Conservation (phyloP, 2,797 vertebrate genomes). For the Falco columbarius region DNA sequence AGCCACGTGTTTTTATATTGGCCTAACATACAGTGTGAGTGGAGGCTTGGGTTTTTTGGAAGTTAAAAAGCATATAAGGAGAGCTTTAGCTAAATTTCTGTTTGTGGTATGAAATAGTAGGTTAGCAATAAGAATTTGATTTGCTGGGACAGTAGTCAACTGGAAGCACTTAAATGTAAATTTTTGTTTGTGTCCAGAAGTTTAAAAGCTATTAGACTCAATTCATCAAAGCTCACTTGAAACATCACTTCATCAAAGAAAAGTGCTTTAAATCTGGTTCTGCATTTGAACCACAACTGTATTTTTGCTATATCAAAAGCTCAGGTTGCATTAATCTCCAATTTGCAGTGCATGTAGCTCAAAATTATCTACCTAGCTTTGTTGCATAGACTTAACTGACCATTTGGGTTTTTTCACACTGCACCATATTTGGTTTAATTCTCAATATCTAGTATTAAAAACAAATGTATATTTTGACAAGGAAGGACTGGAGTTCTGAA, state of each 20-base stretch:
- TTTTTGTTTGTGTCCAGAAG: not conserved
- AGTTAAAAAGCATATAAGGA: not conserved
- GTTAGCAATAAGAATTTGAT: not conserved
- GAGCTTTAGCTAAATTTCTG: not conserved
- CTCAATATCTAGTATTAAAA: not conserved
- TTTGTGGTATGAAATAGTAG: not conserved
- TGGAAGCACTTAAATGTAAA: not conserved
- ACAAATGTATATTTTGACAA: accelerated
- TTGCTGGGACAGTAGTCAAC: not conserved
- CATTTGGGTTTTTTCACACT: not conserved
- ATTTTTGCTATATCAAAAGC: not conserved
- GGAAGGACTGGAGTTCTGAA: not conserved
- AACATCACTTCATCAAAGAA: not conserved
- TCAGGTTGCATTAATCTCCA: accelerated
- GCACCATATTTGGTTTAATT: accelerated
- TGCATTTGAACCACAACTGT: not conserved
- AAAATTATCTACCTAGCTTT: not conserved
- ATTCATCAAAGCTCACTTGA: not conserved
- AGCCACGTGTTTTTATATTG: not conserved
- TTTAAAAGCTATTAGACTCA: not conserved
- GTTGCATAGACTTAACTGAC: too few relatives aligned
- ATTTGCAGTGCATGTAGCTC: not conserved
- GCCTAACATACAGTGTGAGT: not conserved
- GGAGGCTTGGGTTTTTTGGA: not conserved
- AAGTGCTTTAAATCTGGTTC: not conserved